These are phyloP conservation scores for Menura novaehollandiae DNA, from an alignment of 2,113 vertebrate species.

Conservation along the genomic window DNA sequence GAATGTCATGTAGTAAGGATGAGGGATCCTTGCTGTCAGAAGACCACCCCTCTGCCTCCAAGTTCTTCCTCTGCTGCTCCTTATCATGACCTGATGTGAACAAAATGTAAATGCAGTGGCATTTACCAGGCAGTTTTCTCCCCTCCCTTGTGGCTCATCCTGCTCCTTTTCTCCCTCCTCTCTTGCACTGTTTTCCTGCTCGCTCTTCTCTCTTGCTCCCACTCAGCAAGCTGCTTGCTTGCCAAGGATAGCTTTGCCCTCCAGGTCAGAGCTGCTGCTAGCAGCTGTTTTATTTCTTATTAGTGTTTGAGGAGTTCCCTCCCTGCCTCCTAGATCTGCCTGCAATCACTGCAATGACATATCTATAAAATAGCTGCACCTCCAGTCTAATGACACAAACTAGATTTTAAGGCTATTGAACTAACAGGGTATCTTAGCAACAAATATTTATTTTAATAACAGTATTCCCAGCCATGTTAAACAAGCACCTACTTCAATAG, in stretches of 20 bases:
- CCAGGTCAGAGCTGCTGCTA: slow-evolving; percentile 1
- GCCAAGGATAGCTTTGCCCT: background rate
- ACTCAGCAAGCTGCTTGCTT: background rate
- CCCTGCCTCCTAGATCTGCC: slow-evolving; percentile 8
- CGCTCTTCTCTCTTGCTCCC: background rate
- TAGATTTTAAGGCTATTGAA: slow-evolving; percentile 26
- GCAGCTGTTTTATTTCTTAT: background rate
- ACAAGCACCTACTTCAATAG: slow-evolving; percentile 1
- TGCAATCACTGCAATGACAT: background rate
- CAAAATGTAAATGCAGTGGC: background rate
- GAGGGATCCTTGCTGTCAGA: background rate
- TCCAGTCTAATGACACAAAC: slow-evolving; percentile 14
- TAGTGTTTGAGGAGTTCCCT: slow-evolving; percentile 20
- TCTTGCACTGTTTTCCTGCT: background rate
- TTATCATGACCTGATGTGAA: background rate
- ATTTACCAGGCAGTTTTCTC: background rate
- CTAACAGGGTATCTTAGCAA: slow-evolving; percentile 54
- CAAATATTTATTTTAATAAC: slow-evolving; percentile 53
- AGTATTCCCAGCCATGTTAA: slow-evolving; percentile 27
- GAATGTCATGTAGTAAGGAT: background rate
- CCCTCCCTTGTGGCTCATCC: background rate
- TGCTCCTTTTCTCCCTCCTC: background rate
- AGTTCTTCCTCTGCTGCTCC: background rate
- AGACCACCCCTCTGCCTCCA: background rate
- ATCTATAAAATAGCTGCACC: slow-evolving; percentile 12